Evolutionary conservation across 2,888 invertebrate species (phyloP).

Genomic region (Tenthredo distinguenda): DNA sequence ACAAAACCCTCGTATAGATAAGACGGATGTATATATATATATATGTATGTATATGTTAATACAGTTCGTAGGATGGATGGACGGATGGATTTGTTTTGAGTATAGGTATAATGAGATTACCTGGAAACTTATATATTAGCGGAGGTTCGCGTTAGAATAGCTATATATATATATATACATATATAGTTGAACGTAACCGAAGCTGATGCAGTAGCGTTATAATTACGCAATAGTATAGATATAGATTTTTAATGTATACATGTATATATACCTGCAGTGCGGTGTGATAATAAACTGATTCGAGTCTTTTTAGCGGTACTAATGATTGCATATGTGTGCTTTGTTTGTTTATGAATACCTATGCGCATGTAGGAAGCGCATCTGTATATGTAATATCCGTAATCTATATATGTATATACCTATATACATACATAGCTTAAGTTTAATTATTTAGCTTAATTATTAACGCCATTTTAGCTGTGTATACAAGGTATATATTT

Average conservation of each 20-base stretch:
- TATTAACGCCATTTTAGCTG: too few relatives aligned
- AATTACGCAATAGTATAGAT: neutral
- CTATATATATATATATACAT: neutral
- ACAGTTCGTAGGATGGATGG: neutral
- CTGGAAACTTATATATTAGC: neutral
- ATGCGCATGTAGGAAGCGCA: neutral
- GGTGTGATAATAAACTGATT: neutral
- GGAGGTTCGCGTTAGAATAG: neutral
- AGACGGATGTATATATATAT: neutral
- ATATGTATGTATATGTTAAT: too few relatives aligned
- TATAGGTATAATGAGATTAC: neutral
- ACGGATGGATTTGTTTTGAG: neutral
- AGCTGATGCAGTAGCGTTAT: constrained; percentile 2
- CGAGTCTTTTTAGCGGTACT: neutral
- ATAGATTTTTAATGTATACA: neutral
- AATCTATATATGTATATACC: neutral
- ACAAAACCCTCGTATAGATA: neutral
- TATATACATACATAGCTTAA: neutral
- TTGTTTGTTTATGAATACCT: neutral
- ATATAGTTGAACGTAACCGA: constrained; percentile 2
- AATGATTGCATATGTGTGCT: neutral
- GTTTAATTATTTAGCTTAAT: too few relatives aligned
- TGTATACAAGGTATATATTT: too few relatives aligned
- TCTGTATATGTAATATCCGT: neutral
- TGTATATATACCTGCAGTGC: neutral